Percentiles rank a stretch among this genome's conserved stretches.
These are phyloP conservation scores for Drosophila kanapiae DNA, from an alignment of 1,140 invertebrate species.

Conservation along the genomic window DNA sequence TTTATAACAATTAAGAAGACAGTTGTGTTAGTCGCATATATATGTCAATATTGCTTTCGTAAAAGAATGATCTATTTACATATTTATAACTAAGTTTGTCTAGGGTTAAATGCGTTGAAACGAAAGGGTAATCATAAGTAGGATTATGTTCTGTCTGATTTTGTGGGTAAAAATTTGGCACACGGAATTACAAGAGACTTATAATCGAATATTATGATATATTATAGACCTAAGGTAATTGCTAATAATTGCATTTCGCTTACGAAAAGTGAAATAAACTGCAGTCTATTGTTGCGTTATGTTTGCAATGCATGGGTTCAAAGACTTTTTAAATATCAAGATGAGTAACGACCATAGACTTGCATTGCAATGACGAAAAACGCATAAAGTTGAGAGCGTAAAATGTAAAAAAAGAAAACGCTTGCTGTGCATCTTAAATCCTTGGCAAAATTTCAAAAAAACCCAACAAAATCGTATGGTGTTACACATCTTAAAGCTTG, in stretches of 20 bases:
- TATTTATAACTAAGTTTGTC: conserved; percentile 43
- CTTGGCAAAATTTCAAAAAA: too few relatives aligned
- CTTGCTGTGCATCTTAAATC: too few relatives aligned
- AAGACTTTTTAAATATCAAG: too few relatives aligned
- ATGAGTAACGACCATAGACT: too few relatives aligned
- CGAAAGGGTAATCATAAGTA: conserved; percentile 13
- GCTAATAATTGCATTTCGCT: conserved; percentile 49
- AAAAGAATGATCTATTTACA: conserved; percentile 65
- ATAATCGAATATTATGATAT: conserved; percentile 29
- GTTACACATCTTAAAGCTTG: too few relatives aligned
- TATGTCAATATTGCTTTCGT: conserved; percentile 54
- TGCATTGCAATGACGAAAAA: too few relatives aligned
- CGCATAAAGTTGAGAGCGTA: too few relatives aligned
- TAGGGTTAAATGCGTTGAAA: conserved; percentile 40
- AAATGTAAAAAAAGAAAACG: too few relatives aligned
- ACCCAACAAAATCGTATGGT: too few relatives aligned
- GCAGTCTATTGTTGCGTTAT: conserved; percentile 68
- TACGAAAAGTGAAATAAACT: conserved; percentile 38
- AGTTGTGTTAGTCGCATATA: conserved; percentile 57
- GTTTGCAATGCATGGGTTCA: not conserved
- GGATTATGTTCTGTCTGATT: conserved; percentile 29
- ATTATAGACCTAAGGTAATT: conserved; percentile 40
- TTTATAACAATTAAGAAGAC: conserved; percentile 77
- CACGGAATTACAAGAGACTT: conserved; percentile 55
- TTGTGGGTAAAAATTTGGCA: conserved; percentile 65